Evolutionary conservation across 2,113 vertebrate genomes (phyloP), one percentile per base, ranked within the genome.

Genomic region (Fregata magnificens): DNA sequence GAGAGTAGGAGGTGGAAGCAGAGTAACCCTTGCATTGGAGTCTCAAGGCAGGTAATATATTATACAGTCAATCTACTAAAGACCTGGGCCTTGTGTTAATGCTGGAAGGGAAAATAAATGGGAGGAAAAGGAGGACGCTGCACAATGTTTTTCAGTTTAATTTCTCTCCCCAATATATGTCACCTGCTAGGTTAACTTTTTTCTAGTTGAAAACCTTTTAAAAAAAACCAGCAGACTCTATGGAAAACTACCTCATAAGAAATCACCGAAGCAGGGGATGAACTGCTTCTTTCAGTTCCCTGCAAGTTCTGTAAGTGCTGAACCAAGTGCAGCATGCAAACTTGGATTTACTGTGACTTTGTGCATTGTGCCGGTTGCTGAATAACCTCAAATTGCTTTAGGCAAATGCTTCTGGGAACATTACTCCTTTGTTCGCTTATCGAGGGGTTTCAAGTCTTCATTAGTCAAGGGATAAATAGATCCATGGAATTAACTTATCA

Each of bases 381-480:
- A 95, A 87, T 81, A 92, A 82, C 73, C 47, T 96, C 65, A 82
- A 82, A 91, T 80, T 95, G 26, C 55, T 95, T 88, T 77, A 88
- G 53, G 65, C 28, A 93, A 90, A 86, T 49, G 65, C 38, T 90
- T 88, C 79, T 81, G 87, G 52, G 72, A 96, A 80, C 83, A 71
- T 88, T 85, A 79, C 34, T 76, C 49, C 36, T 87, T 95, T 26
- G 16, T 82, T 97, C 59, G 44, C 42, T 92, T 91, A 77, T 69
- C 13, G 5, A 92, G 74, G 53, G 71, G 10, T 82, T 96, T 93
- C 81, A 92, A 92, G 53, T 88, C 74, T 95, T 93, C 62, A 87
- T 93, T 94, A 96, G 80, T 84, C 65, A 91, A 78, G 70, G 80
- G 44, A 88, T 88, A 96, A 96, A 94, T 91, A 91, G 32, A 84